Conservation (phyloP, 2,888 invertebrate genomes). For the Drosophila ezoana region DNA sequence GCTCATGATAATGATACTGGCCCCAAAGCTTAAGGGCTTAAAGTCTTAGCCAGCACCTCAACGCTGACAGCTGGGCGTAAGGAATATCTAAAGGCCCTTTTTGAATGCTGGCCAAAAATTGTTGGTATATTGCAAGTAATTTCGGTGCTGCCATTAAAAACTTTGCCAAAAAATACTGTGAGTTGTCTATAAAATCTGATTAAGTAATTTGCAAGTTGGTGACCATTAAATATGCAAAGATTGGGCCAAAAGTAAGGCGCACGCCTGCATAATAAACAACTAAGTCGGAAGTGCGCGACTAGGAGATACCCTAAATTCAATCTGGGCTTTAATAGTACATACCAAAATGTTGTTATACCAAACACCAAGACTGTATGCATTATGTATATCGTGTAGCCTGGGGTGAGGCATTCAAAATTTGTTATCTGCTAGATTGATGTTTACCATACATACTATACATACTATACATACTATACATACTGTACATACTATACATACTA, state of each 20-base stretch:
- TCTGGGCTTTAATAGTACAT: no score
- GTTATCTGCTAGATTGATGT: no score
- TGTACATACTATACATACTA: no score
- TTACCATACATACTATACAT: no score
- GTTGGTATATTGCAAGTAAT: no score
- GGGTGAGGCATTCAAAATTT: no score
- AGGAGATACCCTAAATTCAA: no score
- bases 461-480: no score
- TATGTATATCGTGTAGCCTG: no score
- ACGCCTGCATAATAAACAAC: conserved; percentile 59
- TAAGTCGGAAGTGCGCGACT: no score
- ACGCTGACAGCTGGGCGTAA: conserved; percentile 3
- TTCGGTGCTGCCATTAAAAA: conserved; percentile 10
- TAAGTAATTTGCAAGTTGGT: conserved; percentile 73
- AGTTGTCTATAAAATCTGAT: conserved; percentile 64
- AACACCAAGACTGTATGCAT: no score
- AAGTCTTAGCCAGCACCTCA: conserved; percentile 44
- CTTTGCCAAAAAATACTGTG: conserved; percentile 21
- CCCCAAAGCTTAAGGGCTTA: conserved; percentile 59
- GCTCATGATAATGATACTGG: conserved; percentile 43
- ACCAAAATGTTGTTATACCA: no score
- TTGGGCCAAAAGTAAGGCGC: conserved; percentile 49
- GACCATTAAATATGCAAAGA: conserved; percentile 67
- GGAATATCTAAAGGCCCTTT: not conserved
- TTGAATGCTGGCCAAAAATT: not conserved